Base-by-base conservation (phyloP, 2,113 vertebrate species). In the Indicator maculatus region DNA sequence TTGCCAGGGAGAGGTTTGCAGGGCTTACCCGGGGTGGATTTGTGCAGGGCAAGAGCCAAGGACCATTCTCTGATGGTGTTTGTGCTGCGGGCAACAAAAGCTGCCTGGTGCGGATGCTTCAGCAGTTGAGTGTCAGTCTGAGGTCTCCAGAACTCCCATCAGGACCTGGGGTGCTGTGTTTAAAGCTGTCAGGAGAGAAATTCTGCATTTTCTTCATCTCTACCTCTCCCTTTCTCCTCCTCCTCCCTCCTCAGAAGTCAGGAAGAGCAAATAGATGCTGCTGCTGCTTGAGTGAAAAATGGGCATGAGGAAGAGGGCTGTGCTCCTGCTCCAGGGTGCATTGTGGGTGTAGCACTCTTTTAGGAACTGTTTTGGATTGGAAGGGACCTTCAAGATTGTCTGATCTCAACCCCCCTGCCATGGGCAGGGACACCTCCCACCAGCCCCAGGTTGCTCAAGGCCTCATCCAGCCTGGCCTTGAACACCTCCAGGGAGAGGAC, bases 271-370 rank as follows among this genome's bases (percentile, higher is more conserved):
- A 52, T 1, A 5, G 14, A 1, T 19, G 6, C 0, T 2, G 1
- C 55, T 33, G 64, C 55, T 33, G 64, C 5, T 26, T 1, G 21
- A 28, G 4, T 16, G 39, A 38, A 1, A 61, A 20, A 6, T 0
- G 8, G 47, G 47, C 4, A 5, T 9, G 18, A 56, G 39, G 16
- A 11, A 1, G 41, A 16, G 12, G 1, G 4, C 20, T 16, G 33
- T 13, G 58, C 13, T 53, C n/a, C 18, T 45, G 45, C 45, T 45
- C 45, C 15, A 12, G 63, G 19, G 15, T 5, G 3, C 72, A 14
- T 12, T 16, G 10, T 1, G 8, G 1, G 0, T 8, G 3, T 3
- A 14, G 72, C 2, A 1, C 39, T 66, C 56, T n/a, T 11, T 8
- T 1, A 0, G 16, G 44, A 15, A 45, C 44, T 45, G 44, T 45